Percentiles rank a stretch among this genome's conserved stretches.
Conservation (phyloP, 2,888 invertebrate species). For the Euplagia quadripunctaria region DNA sequence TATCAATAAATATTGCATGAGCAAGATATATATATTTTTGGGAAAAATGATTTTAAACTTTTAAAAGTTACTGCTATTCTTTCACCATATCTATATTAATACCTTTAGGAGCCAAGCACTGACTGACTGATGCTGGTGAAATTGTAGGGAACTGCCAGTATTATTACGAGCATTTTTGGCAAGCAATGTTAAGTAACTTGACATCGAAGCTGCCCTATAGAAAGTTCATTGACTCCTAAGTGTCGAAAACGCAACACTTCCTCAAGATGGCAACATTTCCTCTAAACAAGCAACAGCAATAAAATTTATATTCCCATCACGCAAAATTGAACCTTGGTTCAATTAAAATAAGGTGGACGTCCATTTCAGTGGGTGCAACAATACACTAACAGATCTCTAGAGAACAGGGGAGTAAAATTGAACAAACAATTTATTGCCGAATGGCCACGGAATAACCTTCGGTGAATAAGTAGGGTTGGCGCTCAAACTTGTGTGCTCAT, state of each 20-base stretch:
- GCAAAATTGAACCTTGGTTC: constrained; percentile 50
- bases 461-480: constrained; percentile 49
- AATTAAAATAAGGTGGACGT: constrained; percentile 39
- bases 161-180: no score
- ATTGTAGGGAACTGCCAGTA: constrained; percentile 24
- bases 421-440: constrained; percentile 84
- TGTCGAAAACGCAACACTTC: constrained; percentile 61
- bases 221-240: constrained; percentile 60
- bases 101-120: background rate
- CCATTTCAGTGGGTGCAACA: constrained; percentile 44
- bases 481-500: constrained; percentile 60
- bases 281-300: constrained; percentile 55
- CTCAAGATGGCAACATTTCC: constrained; percentile 48
- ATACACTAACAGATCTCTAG: constrained; percentile 66
- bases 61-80: background rate
- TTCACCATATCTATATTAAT: background rate
- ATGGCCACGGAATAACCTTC: constrained; percentile 72
- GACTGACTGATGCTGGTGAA: background rate
- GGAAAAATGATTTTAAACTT: background rate
- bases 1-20: no score
- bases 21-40: no score
- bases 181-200: no score
- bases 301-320: constrained; percentile 24
- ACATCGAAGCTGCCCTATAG: constrained; percentile 41
- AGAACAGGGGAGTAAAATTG: constrained; percentile 75